Base-by-base conservation (phyloP, 2,113 vertebrate genomes). In the Salvelinus namaycush region DNA sequence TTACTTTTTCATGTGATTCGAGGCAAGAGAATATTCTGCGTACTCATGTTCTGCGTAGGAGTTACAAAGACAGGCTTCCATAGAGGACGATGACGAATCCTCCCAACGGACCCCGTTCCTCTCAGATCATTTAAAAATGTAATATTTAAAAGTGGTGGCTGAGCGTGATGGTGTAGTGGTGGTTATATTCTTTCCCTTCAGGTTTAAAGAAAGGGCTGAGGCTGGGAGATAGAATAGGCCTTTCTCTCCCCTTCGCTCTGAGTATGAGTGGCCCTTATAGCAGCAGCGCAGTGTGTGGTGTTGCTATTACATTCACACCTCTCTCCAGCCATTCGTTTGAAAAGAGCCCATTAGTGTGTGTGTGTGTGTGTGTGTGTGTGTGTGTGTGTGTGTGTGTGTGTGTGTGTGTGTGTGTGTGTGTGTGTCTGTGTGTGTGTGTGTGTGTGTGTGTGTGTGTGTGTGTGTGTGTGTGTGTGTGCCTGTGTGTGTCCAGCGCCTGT, bases 11-110 rank as follows among this genome's bases (percentile, higher is more conserved):
- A 79, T 68, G 77, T 60, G 62, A 49, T n/a, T 60, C 0, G 12
- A 71, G 29, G 71, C 8, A 31, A 34, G 27, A 73, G 70, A 81
- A 49, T 80, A 67, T 77, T 81, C 78, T 79, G 73, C 39, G n/a
- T 39, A 57, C 48, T 64, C 11, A 72, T 73, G 31, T 29, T 74
- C 51, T 68, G 68, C 68, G 39, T 70, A 70, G 39, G 68, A n/a
- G 39, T 48, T 16, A 70, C 31, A 49, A 70, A 70, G 20, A 22
- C 12, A 60, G 59, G n/a, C 59, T 60, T 60, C 59, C 34, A 48
- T 29, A 8, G 0, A 20, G 65, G 9, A 24, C 13, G 22, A 39
- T 18, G 31, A 49, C 48, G 69, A 76, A 86, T 26, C 27, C 34
- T 78, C 64, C 74, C 64, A 60, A 18, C 27, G 29, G 73, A 29